phyloP scores from a whole-genome alignment of 2,888 invertebrate genomes.

The Heliconius erato region DNA sequence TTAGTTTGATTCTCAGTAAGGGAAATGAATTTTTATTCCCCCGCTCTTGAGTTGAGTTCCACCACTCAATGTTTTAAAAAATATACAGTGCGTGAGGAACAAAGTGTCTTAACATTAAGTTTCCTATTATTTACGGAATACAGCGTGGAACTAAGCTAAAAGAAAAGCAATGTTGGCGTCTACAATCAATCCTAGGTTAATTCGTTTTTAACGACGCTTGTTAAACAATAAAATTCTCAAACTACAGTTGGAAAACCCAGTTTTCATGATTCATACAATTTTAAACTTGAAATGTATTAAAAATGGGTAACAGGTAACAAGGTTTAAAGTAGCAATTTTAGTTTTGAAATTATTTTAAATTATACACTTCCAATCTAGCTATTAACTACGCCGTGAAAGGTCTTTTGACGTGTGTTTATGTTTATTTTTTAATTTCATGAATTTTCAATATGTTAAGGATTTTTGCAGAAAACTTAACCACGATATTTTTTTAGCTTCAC shows the following conservation, averaged over 20 bases:
- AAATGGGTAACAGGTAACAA: constrained; percentile 9
- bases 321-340: constrained; percentile 14
- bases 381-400: constrained; percentile 1
- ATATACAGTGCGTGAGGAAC: too few relatives aligned
- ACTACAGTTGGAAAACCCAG: neutral
- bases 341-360: constrained; percentile 27
- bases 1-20: too few relatives aligned
- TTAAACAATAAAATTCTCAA: neutral
- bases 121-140: neutral
- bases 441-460: too few relatives aligned
- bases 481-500: neutral
- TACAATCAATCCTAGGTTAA: neutral
- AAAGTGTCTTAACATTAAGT: too few relatives aligned
- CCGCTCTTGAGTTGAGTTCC: too few relatives aligned
- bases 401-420: neutral
- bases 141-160: neutral
- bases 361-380: neutral
- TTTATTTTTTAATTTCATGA: neutral
- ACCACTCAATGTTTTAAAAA: too few relatives aligned
- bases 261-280: constrained; percentile 13
- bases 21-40: too few relatives aligned
- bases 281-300: neutral
- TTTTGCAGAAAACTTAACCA: too few relatives aligned
- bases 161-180: neutral
- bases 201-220: constrained; percentile 6